phyloP scores from a whole-genome alignment of 2,113 vertebrate genomes.

The Lichenostomus cassidix region DNA sequence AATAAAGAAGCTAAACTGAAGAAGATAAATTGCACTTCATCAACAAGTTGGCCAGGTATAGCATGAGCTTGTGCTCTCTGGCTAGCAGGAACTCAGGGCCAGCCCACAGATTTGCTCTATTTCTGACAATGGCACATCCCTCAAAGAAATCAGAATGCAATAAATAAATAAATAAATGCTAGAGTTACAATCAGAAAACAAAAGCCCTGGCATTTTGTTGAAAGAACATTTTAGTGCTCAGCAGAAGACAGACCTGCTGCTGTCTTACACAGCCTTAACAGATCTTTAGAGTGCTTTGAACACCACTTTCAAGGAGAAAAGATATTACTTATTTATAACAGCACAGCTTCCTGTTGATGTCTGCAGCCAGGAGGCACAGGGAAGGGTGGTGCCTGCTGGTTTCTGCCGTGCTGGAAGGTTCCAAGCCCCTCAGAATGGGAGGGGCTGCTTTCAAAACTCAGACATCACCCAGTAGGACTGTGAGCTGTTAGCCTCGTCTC shows the following conservation, averaged over 20 bases:
- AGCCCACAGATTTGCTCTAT: background rate
- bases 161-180: background rate
- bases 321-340: background rate
- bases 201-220: background rate
- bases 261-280: background rate
- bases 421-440: background rate
- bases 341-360: background rate
- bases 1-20: constrained; percentile 51
- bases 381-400: background rate
- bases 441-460: background rate
- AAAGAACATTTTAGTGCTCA: background rate
- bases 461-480: background rate
- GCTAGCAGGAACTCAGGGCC: background rate
- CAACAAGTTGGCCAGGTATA: constrained; percentile 6
- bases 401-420: background rate
- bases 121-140: background rate
- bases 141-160: background rate
- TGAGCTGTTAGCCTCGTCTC: background rate
- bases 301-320: background rate
- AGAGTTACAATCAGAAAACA: background rate
- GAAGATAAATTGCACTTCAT: constrained; percentile 46
- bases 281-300: background rate
- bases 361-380: background rate
- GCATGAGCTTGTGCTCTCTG: background rate
- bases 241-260: background rate